Percentiles rank a stretch among this genome's conserved stretches.
Evolutionary conservation across 2,797 vertebrate genomes (phyloP).

Genomic region (Enteromius mattozi): DNA sequence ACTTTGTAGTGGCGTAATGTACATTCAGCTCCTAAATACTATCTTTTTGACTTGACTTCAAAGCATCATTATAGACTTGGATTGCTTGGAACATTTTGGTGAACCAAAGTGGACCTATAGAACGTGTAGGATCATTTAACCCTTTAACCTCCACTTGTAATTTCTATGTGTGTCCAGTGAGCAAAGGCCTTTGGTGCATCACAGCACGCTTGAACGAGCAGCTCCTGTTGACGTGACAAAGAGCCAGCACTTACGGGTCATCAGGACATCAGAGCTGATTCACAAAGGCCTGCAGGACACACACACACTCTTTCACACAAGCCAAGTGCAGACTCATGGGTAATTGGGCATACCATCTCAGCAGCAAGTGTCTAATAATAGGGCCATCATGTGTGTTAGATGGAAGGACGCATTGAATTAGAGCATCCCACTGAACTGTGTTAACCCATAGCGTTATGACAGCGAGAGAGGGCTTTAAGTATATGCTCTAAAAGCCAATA

Average conservation of each 20-base stretch:
- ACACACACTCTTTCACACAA: slow-evolving; percentile 28
- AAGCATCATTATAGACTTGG: not conserved
- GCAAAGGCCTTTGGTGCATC: slow-evolving; percentile 31
- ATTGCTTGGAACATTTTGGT: not conserved
- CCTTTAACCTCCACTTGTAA: slow-evolving; percentile 5
- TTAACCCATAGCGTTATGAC: slow-evolving; percentile 33
- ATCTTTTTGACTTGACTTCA: not conserved
- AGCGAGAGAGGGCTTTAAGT: slow-evolving; percentile 21
- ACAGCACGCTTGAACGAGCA: slow-evolving; percentile 1
- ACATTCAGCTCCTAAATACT: not conserved
- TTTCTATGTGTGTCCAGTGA: slow-evolving; percentile 2
- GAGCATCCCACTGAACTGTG: slow-evolving; percentile 40
- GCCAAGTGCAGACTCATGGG: slow-evolving; percentile 32
- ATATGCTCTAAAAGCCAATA: slow-evolving; percentile 1
- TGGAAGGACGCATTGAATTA: slow-evolving; percentile 39
- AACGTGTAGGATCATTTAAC: not conserved
- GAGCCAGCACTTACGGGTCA: slow-evolving; percentile 51
- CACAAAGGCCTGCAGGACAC: slow-evolving; percentile 44
- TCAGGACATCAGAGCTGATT: slow-evolving; percentile 55
- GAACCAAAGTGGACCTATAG: not conserved
- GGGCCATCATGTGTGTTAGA: slow-evolving; percentile 29
- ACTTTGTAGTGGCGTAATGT: not conserved
- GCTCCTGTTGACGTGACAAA: slow-evolving; percentile 43
- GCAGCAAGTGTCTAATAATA: slow-evolving; percentile 48
- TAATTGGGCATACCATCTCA: slow-evolving; percentile 53